Conservation (phyloP, 2,113 vertebrate genomes). For the Peromyscus maniculatus region DNA sequence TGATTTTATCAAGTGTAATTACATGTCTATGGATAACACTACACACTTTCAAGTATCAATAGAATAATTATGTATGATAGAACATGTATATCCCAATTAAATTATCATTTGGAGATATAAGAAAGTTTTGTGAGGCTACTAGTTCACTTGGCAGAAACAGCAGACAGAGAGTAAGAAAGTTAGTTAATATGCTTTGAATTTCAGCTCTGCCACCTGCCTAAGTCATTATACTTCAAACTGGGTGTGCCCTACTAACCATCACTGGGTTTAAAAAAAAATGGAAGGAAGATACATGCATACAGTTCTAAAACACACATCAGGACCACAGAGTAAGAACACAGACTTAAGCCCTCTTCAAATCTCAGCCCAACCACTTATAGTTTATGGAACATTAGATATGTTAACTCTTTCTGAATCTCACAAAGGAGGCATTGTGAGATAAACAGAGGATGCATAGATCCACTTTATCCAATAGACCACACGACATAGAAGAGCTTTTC, state of each 20-base stretch:
- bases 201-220: not conserved
- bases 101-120: not conserved
- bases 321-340: not conserved
- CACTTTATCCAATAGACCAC: not conserved
- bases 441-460: too few species aligned
- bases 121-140: not conserved
- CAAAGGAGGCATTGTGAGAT: not conserved
- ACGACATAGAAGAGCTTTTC: not conserved
- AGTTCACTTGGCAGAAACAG: not conserved
- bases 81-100: not conserved
- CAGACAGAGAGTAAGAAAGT: not conserved
- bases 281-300: not conserved
- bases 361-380: not conserved
- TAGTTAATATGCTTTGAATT: not conserved
- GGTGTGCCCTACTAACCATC: not conserved
- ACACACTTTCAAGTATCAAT: not conserved
- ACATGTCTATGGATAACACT: not conserved
- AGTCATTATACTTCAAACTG: not conserved
- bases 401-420: not conserved
- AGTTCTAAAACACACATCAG: not conserved
- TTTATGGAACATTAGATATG: not conserved
- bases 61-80: not conserved
- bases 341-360: not conserved
- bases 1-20: constrained; percentile 22
- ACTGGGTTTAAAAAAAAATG: not conserved